Evolutionary conservation across 2,797 vertebrate genomes (phyloP), one percentile per base, ranked within the genome.

Genomic region (Smutsia gigantea): DNA sequence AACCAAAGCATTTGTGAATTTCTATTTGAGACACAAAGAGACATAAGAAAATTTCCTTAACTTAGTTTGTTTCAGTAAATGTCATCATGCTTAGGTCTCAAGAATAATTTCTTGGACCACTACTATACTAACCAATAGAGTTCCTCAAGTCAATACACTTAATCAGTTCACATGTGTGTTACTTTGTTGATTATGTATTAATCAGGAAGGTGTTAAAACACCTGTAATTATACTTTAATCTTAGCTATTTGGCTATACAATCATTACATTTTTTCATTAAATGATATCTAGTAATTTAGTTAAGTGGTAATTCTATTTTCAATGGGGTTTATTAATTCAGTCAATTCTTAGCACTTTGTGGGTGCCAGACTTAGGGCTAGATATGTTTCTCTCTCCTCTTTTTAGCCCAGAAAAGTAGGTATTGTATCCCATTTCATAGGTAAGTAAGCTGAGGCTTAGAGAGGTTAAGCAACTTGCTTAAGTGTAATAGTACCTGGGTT

Each of bases 231-330:
- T 49, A 37, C 4, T 63, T 95, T 61, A 42, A n/a, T 77, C 29
- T 63, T 87, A 95, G 42, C 27, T 83, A 21, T 69, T 93, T 71
- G 19, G 2, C 53, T 94, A 61, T 7, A 78, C 13, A 92, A n/a
- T 53, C 46, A 82, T n/a, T 79, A 29, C 19, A 82, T 8, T 84
- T 39, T 94, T 94, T 87, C 59, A 53, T 84, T 87, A 89, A 91
- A 89, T 64, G 3, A 31, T 66, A 25, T 2, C 1, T 57, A 93
- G 15, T 34, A 71, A 27, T 79, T 91, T 74, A 78, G 49, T 81
- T 79, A 34, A 61, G 25, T 37, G 13, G 15, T 46, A 77, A 61
- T 5, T 95, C 4, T 90, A 69, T 91, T 93, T 93, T 87, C 37
- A 92, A 59, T 42, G 23, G 51, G 77, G 77, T 66, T 89, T 49